Evolutionary conservation across 64 coral and sea anemone genomes (phyloP).

Genomic region (Dendronephthya gigantea): DNA sequence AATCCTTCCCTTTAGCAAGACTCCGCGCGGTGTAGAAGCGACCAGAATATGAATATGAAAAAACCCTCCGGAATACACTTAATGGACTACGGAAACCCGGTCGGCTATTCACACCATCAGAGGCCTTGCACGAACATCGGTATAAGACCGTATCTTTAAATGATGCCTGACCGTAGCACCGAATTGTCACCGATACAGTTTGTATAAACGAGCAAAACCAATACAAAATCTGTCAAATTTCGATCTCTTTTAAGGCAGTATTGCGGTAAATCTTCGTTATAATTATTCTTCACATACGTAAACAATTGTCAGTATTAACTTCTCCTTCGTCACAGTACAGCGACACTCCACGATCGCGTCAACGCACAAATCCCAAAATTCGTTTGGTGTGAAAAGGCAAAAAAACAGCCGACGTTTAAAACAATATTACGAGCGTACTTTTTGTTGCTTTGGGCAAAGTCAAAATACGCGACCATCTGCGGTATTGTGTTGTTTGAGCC

Average conservation of each 20-base stretch:
- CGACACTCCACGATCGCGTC: background rate
- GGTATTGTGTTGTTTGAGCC: background rate
- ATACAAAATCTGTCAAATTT: no score
- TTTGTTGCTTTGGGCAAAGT: background rate
- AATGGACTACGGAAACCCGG: background rate
- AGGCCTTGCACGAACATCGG: no score
- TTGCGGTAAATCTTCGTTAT: background rate
- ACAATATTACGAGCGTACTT: background rate
- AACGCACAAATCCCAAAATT: background rate
- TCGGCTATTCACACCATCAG: background rate
- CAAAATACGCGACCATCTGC: background rate
- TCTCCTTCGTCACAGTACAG: background rate
- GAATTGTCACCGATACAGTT: no score
- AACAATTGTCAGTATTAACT: background rate
- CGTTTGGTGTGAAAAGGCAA: no score
- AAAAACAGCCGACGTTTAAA: background rate
- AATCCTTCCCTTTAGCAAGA: background rate
- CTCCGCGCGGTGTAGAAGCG: background rate
- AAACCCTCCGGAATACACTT: background rate
- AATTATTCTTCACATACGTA: background rate
- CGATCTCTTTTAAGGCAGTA: no score
- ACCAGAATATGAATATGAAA: background rate
- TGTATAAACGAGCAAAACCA: no score
- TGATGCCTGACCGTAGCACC: no score
- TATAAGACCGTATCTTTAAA: no score